Percentiles rank a stretch among this genome's conserved stretches.
These are phyloP conservation scores for Lerista edwardsae DNA, from an alignment of 2,797 vertebrate genomes.

Conservation along the genomic window DNA sequence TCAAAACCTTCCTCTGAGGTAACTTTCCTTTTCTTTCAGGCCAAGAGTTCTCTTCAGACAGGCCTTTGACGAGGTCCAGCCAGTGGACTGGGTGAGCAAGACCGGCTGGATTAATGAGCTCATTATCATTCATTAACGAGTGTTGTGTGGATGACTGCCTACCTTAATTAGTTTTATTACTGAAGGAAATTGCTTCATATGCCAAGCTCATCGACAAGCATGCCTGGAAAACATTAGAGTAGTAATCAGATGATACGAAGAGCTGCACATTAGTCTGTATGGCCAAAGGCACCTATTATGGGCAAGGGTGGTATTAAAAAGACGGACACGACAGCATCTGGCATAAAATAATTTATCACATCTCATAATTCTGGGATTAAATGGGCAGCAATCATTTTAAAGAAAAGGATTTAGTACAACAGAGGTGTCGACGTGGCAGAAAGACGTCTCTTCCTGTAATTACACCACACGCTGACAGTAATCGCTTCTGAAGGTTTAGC, in stretches of 20 bases:
- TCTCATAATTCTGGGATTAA: conserved; percentile 60
- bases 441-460: conserved; percentile 51
- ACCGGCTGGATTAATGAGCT: conserved; percentile 76
- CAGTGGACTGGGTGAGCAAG: conserved; percentile 57
- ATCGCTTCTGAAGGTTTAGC: conserved; percentile 65
- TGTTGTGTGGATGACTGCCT: conserved; percentile 78
- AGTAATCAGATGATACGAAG: conserved; percentile 70
- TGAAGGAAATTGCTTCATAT: conserved; percentile 81
- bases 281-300: conserved; percentile 65
- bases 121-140: conserved; percentile 81
- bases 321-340: conserved; percentile 49
- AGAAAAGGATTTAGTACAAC: conserved; percentile 35
- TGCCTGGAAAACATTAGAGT: conserved; percentile 74
- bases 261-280: conserved; percentile 71
- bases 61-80: conserved; percentile 50
- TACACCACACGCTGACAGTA: conserved; percentile 59
- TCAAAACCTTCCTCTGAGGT: conserved; percentile 22
- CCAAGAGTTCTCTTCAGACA: conserved; percentile 37
- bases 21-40: conserved; percentile 39
- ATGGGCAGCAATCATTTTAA: conserved; percentile 46
- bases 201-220: conserved; percentile 75
- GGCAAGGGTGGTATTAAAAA: conserved; percentile 63
- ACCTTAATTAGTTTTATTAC: conserved; percentile 83
- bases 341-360: conserved; percentile 60
- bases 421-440: conserved; percentile 49